phyloP scores from a whole-genome alignment of 2,888 invertebrate species.

The Andrena flavipes region DNA sequence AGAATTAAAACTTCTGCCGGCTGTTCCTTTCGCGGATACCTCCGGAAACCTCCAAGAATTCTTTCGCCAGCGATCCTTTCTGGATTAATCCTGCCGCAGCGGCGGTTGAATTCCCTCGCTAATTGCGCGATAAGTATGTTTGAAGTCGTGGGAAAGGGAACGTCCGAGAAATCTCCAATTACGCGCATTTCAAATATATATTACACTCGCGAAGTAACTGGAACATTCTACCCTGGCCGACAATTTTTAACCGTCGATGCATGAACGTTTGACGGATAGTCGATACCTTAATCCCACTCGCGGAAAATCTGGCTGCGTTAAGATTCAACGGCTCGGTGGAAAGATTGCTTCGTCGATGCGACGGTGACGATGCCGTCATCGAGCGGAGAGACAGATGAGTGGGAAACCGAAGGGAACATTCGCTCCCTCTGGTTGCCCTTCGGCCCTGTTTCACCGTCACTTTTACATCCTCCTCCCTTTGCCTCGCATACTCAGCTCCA shows the following conservation, averaged over 20 bases:
- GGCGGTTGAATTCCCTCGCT: background rate
- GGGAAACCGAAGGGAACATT: slow-evolving; percentile 36
- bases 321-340: slow-evolving; percentile 32
- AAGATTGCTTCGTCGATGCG: slow-evolving; percentile 65
- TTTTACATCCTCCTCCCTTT: slow-evolving; percentile 15
- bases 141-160: background rate
- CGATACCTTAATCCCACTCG: slow-evolving; percentile 31
- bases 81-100: slow-evolving; percentile 23
- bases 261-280: background rate
- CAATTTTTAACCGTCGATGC: background rate
- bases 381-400: slow-evolving; percentile 36
- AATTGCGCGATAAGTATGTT: slow-evolving; percentile 25
- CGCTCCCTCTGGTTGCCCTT: slow-evolving; percentile 47
- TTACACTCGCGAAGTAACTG: no score
- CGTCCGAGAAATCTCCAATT: background rate
- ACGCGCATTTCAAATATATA: background rate
- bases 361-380: slow-evolving; percentile 65
- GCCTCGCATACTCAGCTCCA: background rate
- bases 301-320: slow-evolving; percentile 10
- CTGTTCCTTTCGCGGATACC: background rate
- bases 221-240: no score
- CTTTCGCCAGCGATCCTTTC: background rate
- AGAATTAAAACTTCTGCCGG: slow-evolving; percentile 36
- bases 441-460: slow-evolving; percentile 42
- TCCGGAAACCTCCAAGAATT: slow-evolving; percentile 13